Percentiles rank a stretch among this genome's conserved stretches.
These are phyloP conservation scores for Proctacanthus coquilletti DNA, from an alignment of 1,140 invertebrate genomes.

Conservation along the genomic window DNA sequence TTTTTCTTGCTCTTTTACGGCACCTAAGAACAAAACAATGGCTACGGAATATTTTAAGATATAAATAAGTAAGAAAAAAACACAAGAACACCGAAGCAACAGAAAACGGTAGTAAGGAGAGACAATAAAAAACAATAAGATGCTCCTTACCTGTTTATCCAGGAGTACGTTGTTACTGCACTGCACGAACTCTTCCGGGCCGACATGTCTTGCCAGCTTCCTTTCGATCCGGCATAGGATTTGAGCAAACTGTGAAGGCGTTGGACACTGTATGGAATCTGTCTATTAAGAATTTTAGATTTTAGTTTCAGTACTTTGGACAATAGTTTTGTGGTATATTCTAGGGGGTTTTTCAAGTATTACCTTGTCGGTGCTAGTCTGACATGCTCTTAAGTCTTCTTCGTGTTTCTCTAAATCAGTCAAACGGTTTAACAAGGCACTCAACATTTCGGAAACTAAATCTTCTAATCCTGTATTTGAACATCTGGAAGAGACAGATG, in stretches of 20 bases:
- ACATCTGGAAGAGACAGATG: too few species aligned
- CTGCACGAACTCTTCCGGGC: slow-evolving; percentile 27
- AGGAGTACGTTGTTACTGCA: slow-evolving; percentile 24
- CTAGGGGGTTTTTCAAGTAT: too few species aligned
- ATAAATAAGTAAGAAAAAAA: too few species aligned
- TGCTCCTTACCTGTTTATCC: slow-evolving; percentile 20
- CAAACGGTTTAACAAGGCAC: slow-evolving; percentile 31
- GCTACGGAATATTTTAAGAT: too few species aligned
- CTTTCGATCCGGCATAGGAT: slow-evolving; percentile 26
- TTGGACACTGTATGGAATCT: slow-evolving; percentile 16
- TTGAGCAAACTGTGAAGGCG: slow-evolving; percentile 27
- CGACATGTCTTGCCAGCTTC: slow-evolving; percentile 27
- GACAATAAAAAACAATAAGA: too few species aligned
- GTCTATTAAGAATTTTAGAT: not conserved
- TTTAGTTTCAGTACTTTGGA: not conserved
- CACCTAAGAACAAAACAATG: too few species aligned
- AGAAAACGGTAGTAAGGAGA: too few species aligned
- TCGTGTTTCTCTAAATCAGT: slow-evolving; percentile 30
- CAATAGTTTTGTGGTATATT: not conserved
- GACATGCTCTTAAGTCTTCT: slow-evolving; percentile 27
- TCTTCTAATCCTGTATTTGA: slow-evolving; percentile 26
- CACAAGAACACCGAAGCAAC: too few species aligned
- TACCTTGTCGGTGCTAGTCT: slow-evolving; percentile 21
- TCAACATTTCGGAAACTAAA: slow-evolving; percentile 26
- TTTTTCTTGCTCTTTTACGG: too few species aligned